Conservation (phyloP, 2,797 vertebrate genomes). For the Spinus pinus region DNA sequence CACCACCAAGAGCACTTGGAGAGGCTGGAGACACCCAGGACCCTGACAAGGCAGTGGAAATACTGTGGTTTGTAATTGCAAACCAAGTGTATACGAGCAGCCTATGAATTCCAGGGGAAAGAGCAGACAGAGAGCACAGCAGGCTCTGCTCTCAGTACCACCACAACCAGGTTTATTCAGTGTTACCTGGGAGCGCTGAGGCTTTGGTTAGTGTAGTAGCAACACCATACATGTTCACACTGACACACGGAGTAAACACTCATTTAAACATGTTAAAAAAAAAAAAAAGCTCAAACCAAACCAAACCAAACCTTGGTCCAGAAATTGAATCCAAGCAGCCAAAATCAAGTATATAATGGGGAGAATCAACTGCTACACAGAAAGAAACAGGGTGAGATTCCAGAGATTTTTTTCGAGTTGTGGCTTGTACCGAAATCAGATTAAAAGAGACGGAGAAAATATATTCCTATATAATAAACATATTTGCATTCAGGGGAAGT, state of each 20-base stretch:
- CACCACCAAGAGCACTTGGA: background rate
- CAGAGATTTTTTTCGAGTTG: background rate
- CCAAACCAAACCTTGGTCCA: constrained; percentile 68
- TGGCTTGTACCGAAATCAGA: background rate
- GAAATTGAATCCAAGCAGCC: constrained; percentile 53
- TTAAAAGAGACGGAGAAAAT: background rate
- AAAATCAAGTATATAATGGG: background rate
- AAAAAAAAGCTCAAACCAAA: constrained; percentile 1
- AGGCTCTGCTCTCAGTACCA: constrained; percentile 11
- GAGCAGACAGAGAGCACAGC: constrained; percentile 22
- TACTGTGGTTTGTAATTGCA: background rate
- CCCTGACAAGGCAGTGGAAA: background rate
- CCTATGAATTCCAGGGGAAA: background rate
- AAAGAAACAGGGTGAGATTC: background rate
- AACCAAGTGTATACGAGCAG: background rate
- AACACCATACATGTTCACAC: constrained; percentile 43
- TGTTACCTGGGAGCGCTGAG: background rate
- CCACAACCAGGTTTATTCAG: constrained; percentile 6
- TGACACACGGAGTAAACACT: constrained; percentile 30
- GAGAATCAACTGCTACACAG: background rate
- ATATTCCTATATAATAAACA: background rate
- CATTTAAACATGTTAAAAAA: background rate
- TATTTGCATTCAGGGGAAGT: background rate
- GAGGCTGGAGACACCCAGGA: background rate
- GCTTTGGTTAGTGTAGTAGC: constrained; percentile 58